Evolutionary conservation across 2,888 invertebrate species (phyloP), one percentile per base, ranked within the genome.

Genomic region (Charanyca ferruginea): DNA sequence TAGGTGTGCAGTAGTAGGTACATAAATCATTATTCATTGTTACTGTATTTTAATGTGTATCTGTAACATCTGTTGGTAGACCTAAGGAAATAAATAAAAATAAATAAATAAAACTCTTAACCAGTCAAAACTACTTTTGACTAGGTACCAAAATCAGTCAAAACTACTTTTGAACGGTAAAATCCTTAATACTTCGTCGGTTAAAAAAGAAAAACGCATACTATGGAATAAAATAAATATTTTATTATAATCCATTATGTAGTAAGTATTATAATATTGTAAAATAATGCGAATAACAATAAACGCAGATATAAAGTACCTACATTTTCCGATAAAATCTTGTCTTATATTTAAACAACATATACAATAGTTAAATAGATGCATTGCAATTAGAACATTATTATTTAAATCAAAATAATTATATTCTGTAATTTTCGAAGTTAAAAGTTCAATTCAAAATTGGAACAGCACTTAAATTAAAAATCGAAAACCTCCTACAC

Each of bases 141-240:
- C n/a, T n/a, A n/a, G n/a, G n/a, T n/a, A n/a, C n/a, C n/a, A n/a
- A n/a, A n/a, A n/a, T n/a, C n/a, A n/a, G n/a, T n/a, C n/a, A n/a
- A n/a, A n/a, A n/a, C n/a, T n/a, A n/a, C n/a, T n/a, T n/a, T n/a
- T n/a, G n/a, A n/a, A n/a, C n/a, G n/a, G n/a, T n/a, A n/a, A n/a
- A n/a, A n/a, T n/a, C n/a, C n/a, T n/a, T n/a, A n/a, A n/a, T n/a
- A n/a, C n/a, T n/a, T n/a, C n/a, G n/a, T n/a, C n/a, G n/a, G n/a
- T n/a, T n/a, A 20, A 25, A 20, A 5, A 18, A 81, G 67, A 49
- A 41, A 66, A 69, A 79, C 23, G 2, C 54, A 47, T 7, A 0
- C 8, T 4, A n/a, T 77, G 32, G 54, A 73, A 69, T 76, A 77
- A 75, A 79, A 77, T 73, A 77, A 75, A 80, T 83, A 81, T 76